Conservation (phyloP, 2,888 invertebrate genomes). For the Ichneumoninae sp. region DNA sequence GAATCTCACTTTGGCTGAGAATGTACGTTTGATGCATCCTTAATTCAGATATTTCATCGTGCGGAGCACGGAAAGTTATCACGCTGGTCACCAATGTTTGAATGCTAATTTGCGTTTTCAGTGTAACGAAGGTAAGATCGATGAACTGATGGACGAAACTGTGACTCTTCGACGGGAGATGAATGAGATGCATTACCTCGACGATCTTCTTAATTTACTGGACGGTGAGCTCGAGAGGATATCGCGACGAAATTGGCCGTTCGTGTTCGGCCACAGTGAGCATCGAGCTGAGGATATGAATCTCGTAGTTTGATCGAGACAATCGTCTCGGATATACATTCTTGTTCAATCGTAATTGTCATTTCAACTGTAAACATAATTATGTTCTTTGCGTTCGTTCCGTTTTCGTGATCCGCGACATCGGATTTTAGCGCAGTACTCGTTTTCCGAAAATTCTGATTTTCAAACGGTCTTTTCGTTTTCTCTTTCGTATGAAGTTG, state of each 20-base stretch:
- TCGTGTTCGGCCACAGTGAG: constrained; percentile 75
- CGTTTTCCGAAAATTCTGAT: constrained; percentile 7
- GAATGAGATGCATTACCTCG: constrained; percentile 79
- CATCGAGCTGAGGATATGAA: constrained; percentile 77
- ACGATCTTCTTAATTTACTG: constrained; percentile 80
- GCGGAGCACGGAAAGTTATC: neutral
- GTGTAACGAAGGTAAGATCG: constrained; percentile 78
- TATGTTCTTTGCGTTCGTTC: neutral
- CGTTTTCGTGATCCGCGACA: constrained; percentile 1
- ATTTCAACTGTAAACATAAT: neutral
- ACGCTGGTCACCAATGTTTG: neutral
- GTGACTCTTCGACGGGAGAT: constrained; percentile 77
- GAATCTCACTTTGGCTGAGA: too few species aligned
- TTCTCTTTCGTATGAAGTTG: constrained; percentile 5
- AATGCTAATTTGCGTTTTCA: constrained; percentile 58
- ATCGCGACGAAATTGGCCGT: constrained; percentile 81
- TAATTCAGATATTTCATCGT: neutral
- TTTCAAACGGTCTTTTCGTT: constrained; percentile 17
- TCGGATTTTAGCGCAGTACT: constrained; percentile 11
- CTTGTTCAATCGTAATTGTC: constrained; percentile 18
- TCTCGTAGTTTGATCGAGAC: constrained; percentile 74
- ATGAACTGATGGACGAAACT: constrained; percentile 74
- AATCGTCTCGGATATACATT: constrained; percentile 1
- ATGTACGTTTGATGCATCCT: too few species aligned
- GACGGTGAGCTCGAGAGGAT: constrained; percentile 79